Conservation (phyloP, 2,797 vertebrate genomes). For the Carduelis carduelis region DNA sequence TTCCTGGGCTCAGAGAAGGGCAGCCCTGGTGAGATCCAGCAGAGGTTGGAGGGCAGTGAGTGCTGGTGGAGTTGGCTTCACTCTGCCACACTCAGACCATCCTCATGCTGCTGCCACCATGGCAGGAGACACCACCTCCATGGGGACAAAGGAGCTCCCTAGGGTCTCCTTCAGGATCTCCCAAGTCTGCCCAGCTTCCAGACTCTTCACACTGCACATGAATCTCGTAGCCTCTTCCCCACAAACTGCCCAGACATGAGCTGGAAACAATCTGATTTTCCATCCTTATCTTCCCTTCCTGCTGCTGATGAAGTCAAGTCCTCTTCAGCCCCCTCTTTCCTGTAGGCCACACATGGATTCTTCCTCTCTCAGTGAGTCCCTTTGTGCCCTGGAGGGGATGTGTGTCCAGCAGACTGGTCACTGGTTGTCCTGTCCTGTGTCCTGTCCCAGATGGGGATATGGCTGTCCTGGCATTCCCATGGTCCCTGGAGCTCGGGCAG, state of each 20-base stretch:
- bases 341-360: constrained; percentile 15
- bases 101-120: rapidly evolving
- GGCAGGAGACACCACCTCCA: neutral
- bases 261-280: constrained; percentile 28
- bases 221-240: neutral
- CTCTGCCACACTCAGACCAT: neutral
- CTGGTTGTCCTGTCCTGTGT: neutral
- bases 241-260: rapidly evolving
- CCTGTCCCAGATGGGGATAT: neutral
- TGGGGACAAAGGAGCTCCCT: neutral
- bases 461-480: neutral
- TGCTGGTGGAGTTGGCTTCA: neutral
- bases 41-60: neutral
- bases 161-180: neutral
- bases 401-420: neutral
- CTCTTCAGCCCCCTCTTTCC: constrained; percentile 49
- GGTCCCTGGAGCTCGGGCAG: constrained; percentile 15
- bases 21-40: neutral
- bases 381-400: constrained; percentile 21
- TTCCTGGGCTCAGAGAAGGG: neutral
- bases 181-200: neutral
- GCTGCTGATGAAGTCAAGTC: neutral
- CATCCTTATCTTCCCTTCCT: constrained; percentile 7
- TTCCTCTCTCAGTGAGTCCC: neutral
- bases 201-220: neutral